phyloP scores from a whole-genome alignment of 1,140 invertebrate species.

The Armadillidium nasatum region DNA sequence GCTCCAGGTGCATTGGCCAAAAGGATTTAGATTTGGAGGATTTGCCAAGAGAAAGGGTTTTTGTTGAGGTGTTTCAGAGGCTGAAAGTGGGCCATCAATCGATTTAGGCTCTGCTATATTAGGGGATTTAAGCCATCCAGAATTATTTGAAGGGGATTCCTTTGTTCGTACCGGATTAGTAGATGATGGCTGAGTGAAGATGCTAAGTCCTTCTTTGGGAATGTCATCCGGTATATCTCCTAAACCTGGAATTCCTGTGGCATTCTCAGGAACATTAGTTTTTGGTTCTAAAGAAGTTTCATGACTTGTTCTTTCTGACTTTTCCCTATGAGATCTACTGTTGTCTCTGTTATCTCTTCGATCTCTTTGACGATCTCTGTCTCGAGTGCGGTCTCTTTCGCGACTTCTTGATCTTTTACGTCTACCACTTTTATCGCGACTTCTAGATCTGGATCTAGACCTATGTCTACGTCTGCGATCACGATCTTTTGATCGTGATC shows the following conservation, averaged over 20 bases:
- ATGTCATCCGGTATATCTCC: constrained; percentile 40
- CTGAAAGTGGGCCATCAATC: neutral
- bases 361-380: constrained; percentile 41
- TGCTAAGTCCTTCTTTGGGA: constrained; percentile 17
- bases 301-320: constrained; percentile 12
- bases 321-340: constrained; percentile 18
- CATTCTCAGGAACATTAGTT: constrained; percentile 5
- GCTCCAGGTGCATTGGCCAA: neutral
- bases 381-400: constrained; percentile 29
- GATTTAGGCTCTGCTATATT: constrained; percentile 3
- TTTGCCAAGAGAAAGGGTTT: constrained; percentile 1
- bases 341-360: constrained; percentile 28
- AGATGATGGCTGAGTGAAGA: constrained; percentile 3
- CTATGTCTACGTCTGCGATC: constrained; percentile 42
- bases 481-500: constrained; percentile 33
- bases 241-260: constrained; percentile 33
- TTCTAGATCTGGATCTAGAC: constrained; percentile 41
- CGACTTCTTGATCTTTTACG: constrained; percentile 32
- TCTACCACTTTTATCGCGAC: constrained; percentile 41
- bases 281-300: constrained; percentile 17
- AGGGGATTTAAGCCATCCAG: constrained; percentile 16
- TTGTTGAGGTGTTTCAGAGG: neutral
- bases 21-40: neutral
- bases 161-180: constrained; percentile 26
- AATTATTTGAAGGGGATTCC: constrained; percentile 31